These are phyloP conservation scores for Criorhina ranunculi DNA, from an alignment of 2,888 invertebrate species.

Conservation along the genomic window DNA sequence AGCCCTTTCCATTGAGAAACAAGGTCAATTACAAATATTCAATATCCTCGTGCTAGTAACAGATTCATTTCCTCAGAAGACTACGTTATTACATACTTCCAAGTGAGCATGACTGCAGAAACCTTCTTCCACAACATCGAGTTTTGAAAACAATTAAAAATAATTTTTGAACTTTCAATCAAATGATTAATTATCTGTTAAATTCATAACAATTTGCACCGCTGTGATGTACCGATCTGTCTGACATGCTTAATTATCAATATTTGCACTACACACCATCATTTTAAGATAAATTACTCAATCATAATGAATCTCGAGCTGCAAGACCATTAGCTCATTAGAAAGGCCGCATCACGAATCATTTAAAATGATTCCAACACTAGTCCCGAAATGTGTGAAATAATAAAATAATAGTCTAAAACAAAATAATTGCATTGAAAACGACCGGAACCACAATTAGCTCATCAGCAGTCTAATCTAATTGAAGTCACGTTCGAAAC, in stretches of 20 bases:
- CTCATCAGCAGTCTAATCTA: slow-evolving; percentile 38
- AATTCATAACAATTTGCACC: neutral
- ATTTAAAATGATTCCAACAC: slow-evolving; percentile 13
- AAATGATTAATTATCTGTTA: slow-evolving; percentile 16
- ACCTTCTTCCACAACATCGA: neutral
- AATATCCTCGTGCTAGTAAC: too few species aligned
- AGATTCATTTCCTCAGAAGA: too few species aligned
- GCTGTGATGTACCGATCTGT: neutral
- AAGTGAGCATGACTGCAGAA: too few species aligned
- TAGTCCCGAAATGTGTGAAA: slow-evolving; percentile 29
- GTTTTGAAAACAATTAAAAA: neutral
- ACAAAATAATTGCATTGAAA: slow-evolving; percentile 40
- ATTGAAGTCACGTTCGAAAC: slow-evolving; percentile 40
- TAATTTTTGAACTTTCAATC: slow-evolving; percentile 2
- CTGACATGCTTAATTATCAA: slow-evolving; percentile 24
- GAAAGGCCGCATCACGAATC: slow-evolving; percentile 25
- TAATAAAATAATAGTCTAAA: slow-evolving; percentile 35
- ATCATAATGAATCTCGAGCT: slow-evolving; percentile 2
- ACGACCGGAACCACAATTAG: slow-evolving; percentile 51
- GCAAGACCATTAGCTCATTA: slow-evolving; percentile 29
- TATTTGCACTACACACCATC: slow-evolving; percentile 38
- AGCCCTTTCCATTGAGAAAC: too few species aligned
- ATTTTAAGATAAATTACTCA: slow-evolving; percentile 28
- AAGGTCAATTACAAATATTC: too few species aligned
- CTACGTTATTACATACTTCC: too few species aligned